Conservation (phyloP, 2,888 invertebrate genomes). For the Drosophila mayaguana region DNA sequence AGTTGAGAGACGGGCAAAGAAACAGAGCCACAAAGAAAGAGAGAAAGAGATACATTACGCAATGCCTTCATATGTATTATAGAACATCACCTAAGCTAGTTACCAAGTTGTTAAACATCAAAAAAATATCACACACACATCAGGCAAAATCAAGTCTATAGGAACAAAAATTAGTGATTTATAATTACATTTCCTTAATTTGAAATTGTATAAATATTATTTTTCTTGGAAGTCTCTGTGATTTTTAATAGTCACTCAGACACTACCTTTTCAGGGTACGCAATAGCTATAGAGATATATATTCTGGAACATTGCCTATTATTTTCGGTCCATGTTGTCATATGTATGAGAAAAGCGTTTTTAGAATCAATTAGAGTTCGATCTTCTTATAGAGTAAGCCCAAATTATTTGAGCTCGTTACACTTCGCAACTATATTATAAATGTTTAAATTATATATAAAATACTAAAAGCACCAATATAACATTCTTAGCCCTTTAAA, state of each 20-base stretch:
- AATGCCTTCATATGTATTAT: constrained; percentile 9
- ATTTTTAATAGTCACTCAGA: not conserved
- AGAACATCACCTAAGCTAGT: constrained; percentile 2
- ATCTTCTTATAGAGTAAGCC: not conserved
- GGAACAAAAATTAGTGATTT: not conserved
- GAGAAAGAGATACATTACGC: constrained; percentile 17
- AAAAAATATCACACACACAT: not conserved
- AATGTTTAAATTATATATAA: too few species aligned
- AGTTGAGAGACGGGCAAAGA: constrained; percentile 6
- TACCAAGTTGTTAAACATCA: not conserved
- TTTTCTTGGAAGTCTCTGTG: not conserved
- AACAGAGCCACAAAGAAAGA: not conserved
- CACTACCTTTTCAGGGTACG: not conserved
- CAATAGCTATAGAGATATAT: not conserved
- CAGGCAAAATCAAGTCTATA: not conserved
- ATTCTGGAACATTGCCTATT: too few species aligned
- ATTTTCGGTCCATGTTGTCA: not conserved
- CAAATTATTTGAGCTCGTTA: not conserved
- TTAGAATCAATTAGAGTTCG: not conserved
- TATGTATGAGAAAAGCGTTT: not conserved
- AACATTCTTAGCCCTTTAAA: too few species aligned
- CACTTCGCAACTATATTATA: too few species aligned
- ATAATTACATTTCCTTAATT: not conserved
- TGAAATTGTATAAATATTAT: not conserved
- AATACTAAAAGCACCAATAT: too few species aligned